Base-by-base conservation (phyloP, 2,797 vertebrate species). In the Onychomys leucogaster region DNA sequence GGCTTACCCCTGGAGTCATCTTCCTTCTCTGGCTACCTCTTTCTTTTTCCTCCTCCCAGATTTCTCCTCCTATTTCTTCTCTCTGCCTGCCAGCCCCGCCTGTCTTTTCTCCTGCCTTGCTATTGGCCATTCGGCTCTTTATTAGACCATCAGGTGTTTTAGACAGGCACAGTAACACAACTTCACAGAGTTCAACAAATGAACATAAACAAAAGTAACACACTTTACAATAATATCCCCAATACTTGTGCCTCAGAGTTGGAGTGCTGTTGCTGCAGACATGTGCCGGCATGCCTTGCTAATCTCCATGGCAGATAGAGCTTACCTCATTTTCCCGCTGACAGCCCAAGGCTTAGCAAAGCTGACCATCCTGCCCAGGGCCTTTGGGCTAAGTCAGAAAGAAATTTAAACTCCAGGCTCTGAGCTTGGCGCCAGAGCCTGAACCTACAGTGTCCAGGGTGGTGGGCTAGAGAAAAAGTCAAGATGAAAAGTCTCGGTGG, bases 321-420 rank as follows among this genome's bases (percentile, higher is more conserved):
- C 73, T 77, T 78, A 86, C 67, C 73, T 65, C 73, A 67, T 92
- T 95, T 95, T 85, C 25, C n/a, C 85, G 82, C 52, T 75, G 55
- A 94, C 86, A 89, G 91, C 87, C 80, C 43, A 91, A 90, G 46
- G 5, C 67, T 59, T 96, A 88, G 37, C 21, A 84, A 91, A 90
- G 59, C 84, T 95, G 76, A 83, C 49, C 65, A 11, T 93, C 46
- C 87, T 94, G 59, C 37, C 43, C 10, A 3, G 10, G 29, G 57
- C 14, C 34, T 91, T 94, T 17, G 29, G 37, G 52, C 63, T 95
- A 89, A 80, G 32, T 96, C 27, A 71, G 27, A 59, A 49, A 93
- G 21, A 82, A 82, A 13, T 78, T 90, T 83, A 55, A 91, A 21
- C 43, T 25, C 46, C 21, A 34, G 34, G 63, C 75, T 91, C n/a